Percentiles rank a stretch among this genome's conserved stretches.
phyloP scores from a whole-genome alignment of 1,140 invertebrate species.

The Lepidurus arcticus region DNA sequence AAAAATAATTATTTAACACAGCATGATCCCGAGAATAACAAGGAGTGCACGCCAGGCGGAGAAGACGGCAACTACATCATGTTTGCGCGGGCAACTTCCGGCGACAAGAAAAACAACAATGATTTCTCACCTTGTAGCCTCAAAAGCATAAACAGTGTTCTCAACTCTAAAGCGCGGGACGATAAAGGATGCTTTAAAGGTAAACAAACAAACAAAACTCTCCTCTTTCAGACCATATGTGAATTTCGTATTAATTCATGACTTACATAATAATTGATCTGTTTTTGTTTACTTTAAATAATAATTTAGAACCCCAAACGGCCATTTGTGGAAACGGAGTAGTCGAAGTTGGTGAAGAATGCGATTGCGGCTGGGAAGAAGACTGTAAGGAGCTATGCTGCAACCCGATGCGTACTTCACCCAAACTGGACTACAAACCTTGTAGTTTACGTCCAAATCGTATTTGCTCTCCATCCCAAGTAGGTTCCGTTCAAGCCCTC shows the following conservation, averaged over 20 bases:
- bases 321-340: slow-evolving; percentile 95
- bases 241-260: background rate
- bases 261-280: background rate
- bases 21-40: slow-evolving; percentile 83
- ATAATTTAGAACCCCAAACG: slow-evolving; percentile 67
- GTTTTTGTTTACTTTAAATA: slow-evolving; percentile 25
- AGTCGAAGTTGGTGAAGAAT: slow-evolving; percentile 91
- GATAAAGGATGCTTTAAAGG: slow-evolving; percentile 86
- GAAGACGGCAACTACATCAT: slow-evolving; percentile 97
- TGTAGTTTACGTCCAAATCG: slow-evolving; percentile 72
- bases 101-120: slow-evolving; percentile 93
- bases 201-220: slow-evolving; percentile 43
- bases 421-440: slow-evolving; percentile 65
- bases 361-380: slow-evolving; percentile 97
- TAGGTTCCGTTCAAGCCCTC: slow-evolving; percentile 39
- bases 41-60: slow-evolving; percentile 71
- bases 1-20: slow-evolving; percentile 48
- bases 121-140: slow-evolving; percentile 87
- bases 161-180: slow-evolving; percentile 85
- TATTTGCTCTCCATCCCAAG: slow-evolving; percentile 74
- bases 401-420: slow-evolving; percentile 76
- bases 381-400: slow-evolving; percentile 92
- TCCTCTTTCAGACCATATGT: background rate
- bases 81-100: slow-evolving; percentile 92
- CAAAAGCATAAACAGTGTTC: slow-evolving; percentile 88